These are phyloP conservation scores for Berghia stephanieae DNA, from an alignment of 1,140 invertebrate genomes.

Conservation along the genomic window DNA sequence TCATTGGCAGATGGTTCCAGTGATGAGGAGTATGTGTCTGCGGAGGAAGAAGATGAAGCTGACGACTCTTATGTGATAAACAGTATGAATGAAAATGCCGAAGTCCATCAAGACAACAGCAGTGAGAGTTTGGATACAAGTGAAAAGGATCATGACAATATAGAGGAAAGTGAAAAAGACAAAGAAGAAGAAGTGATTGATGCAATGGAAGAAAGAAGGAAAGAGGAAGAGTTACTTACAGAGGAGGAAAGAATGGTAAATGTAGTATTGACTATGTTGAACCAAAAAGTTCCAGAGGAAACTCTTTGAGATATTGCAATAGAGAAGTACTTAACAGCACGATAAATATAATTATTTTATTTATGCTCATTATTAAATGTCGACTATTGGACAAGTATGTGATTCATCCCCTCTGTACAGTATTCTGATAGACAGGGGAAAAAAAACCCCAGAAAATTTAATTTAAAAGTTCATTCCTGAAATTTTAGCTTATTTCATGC, in stretches of 20 bases:
- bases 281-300: not conserved
- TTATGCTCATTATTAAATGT: too few species aligned
- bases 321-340: not conserved
- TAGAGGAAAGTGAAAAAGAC: constrained; percentile 38
- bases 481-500: too few species aligned
- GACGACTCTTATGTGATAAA: too few species aligned
- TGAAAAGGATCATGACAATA: constrained; percentile 9
- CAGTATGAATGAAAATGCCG: not conserved
- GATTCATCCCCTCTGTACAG: too few species aligned
- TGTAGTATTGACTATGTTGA: constrained; percentile 32
- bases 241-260: constrained; percentile 49
- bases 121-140: constrained; percentile 1
- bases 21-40: constrained; percentile 36
- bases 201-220: constrained; percentile 40
- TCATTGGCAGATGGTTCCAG: too few species aligned
- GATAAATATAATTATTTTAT: not conserved
- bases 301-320: not conserved
- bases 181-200: constrained; percentile 40
- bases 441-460: too few species aligned
- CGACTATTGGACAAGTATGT: too few species aligned
- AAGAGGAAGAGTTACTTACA: constrained; percentile 44
- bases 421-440: too few species aligned
- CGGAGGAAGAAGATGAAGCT: constrained; percentile 28
- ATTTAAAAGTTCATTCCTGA: too few species aligned
- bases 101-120: not conserved